Conservation (phyloP, 2,888 invertebrate species). For the Ophonus ardosiacus region DNA sequence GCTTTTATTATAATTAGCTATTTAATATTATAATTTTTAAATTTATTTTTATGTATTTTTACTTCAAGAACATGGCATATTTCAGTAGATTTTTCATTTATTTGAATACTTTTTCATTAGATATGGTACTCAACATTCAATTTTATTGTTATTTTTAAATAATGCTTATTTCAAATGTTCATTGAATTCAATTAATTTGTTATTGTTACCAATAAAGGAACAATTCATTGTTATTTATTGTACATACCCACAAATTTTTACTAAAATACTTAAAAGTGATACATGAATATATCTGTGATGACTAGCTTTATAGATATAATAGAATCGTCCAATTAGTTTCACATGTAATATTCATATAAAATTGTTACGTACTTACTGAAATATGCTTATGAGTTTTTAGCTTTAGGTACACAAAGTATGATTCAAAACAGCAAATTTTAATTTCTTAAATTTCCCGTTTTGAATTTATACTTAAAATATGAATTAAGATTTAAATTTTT, state of each 20-base stretch:
- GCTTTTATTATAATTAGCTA: conserved; percentile 7
- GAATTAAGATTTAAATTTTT: conserved; percentile 4
- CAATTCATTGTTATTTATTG: too few relatives aligned
- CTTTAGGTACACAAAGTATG: background rate
- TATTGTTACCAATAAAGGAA: too few relatives aligned
- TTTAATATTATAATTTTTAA: conserved; percentile 1
- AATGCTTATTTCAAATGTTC: too few relatives aligned
- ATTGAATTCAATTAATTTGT: too few relatives aligned
- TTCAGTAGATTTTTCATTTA: conserved; percentile 16
- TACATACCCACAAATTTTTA: background rate
- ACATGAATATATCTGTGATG: conserved; percentile 19
- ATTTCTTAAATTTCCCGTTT: background rate
- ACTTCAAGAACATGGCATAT: conserved; percentile 26
- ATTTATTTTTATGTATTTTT: conserved; percentile 15
- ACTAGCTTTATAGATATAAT: conserved; percentile 8
- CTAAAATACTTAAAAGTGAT: conserved; percentile 1
- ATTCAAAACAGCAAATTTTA: background rate
- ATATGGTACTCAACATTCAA: background rate
- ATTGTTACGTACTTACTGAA: conserved; percentile 39
- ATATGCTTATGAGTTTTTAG: conserved; percentile 25
- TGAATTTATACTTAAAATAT: background rate
- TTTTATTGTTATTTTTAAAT: background rate
- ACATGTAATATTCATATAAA: conserved; percentile 4
- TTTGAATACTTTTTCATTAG: background rate
- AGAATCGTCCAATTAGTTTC: background rate